phyloP scores from a whole-genome alignment of 1,140 invertebrate genomes.

The Coenobita brevimanus region DNA sequence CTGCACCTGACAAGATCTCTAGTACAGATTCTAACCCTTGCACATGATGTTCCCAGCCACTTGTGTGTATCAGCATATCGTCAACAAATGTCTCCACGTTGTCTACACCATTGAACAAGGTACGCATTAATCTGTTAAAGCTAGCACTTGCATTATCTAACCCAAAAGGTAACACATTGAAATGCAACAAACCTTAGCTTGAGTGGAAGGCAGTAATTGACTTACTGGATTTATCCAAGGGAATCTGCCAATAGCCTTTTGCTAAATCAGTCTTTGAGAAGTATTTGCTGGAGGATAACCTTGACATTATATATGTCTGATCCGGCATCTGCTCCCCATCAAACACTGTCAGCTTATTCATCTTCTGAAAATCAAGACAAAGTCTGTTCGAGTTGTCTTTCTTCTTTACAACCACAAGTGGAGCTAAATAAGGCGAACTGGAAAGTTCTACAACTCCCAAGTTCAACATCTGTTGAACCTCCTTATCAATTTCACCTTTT shows the following conservation, averaged over 20 bases:
- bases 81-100: background rate
- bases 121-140: background rate
- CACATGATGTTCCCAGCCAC: background rate
- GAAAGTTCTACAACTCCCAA: background rate
- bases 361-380: background rate
- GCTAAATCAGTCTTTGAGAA: conserved; percentile 8
- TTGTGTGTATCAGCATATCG: background rate
- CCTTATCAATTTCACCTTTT: too few relatives aligned
- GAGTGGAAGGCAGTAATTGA: background rate
- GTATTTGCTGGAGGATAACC: background rate
- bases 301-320: background rate
- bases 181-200: background rate
- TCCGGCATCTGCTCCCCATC: background rate
- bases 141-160: conserved; percentile 6
- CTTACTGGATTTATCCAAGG: background rate
- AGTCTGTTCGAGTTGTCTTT: background rate
- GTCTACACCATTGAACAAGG: background rate
- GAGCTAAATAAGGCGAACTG: conserved; percentile 7
- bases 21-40: background rate
- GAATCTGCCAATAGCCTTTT: conserved; percentile 30
- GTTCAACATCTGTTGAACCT: background rate
- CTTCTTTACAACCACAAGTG: background rate
- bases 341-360: conserved; percentile 6
- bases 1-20: background rate
- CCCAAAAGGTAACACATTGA: background rate